Conservation (phyloP, 2,888 invertebrate genomes). For the Cotesia congregata region DNA sequence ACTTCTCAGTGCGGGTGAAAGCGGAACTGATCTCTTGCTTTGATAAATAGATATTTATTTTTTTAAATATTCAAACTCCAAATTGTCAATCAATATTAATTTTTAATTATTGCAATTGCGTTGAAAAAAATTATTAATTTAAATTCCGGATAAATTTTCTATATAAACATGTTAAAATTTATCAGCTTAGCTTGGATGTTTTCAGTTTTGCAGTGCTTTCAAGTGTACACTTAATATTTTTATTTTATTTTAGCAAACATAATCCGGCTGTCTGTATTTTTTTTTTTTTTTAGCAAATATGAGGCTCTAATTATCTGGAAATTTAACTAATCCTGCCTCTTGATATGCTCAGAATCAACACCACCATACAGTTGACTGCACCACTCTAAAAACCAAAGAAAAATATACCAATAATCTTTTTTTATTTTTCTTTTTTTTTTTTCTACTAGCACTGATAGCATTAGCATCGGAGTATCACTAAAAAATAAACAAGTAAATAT, state of each 20-base stretch:
- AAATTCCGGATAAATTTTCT: too few relatives aligned
- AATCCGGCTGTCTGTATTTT: too few relatives aligned
- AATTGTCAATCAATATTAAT: too few relatives aligned
- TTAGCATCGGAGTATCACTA: neutral
- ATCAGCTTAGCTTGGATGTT: too few relatives aligned
- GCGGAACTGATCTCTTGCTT: constrained; percentile 29
- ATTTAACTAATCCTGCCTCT: constrained; percentile 24
- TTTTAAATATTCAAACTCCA: neutral
- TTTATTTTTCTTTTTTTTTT: neutral
- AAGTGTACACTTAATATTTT: neutral
- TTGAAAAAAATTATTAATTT: too few relatives aligned
- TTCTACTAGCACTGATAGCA: neutral
- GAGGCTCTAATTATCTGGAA: neutral
- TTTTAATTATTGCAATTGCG: too few relatives aligned
- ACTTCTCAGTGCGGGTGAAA: constrained; percentile 36
- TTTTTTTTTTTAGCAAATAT: neutral
- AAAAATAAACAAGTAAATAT: neutral
- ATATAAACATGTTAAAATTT: too few relatives aligned
- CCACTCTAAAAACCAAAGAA: constrained; percentile 33
- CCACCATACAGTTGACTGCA: constrained; percentile 33
- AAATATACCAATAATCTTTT: constrained; percentile 12
- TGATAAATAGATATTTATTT: constrained; percentile 7
- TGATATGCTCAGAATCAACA: constrained; percentile 30
- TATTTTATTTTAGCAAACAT: neutral
- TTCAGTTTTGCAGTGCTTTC: too few relatives aligned